Evolutionary conservation across 2,888 invertebrate genomes (phyloP), one percentile per base, ranked within the genome.

Genomic region (Drosophila pseudotakahashii): DNA sequence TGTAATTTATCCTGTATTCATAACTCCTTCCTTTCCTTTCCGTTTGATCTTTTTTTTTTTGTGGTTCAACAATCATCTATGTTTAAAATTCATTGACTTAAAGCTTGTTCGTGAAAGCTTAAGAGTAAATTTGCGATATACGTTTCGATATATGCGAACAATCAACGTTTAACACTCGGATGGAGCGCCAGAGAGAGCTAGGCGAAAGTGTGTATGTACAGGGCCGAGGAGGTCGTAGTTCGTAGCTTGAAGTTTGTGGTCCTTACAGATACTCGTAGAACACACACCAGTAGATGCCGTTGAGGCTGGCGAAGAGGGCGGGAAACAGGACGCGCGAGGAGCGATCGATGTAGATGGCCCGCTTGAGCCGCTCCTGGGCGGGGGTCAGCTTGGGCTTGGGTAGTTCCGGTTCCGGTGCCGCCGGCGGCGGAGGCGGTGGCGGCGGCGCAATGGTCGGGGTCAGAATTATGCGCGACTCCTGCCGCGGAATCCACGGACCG

Each of bases 251-350:
- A 32, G 19, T 13, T 41, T 10, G 7, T 23, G 34, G 42, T 67
- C 68, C 77, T 93, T 94, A 95, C 89, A 95, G 94, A 90, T 95
- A 95, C 89, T 95, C 94, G 62, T 95, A 95, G 91, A 96, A 96
- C 89, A 94, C 93, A 80, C 95, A 94, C 96, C 96, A 96, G 89
- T 96, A 96, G 75, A 94, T 94, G 73, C 93, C 93, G 90, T 96
- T 96, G 50, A 96, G 93, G 63, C 94, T 91, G 63, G 95, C 93
- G 86, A 96, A 96, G 48, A 95, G 92, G 53, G 95, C 93, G 2
- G 96, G 96, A 88, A 96, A 96, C 83, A 95, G 94, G 55, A 95
- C 93, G 45, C 96, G 92, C 4, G 95, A 95, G 77, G 95, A 94
- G 60, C 95, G 93, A 90, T 96, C 96, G 69, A 96, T 95, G 89